Evolutionary conservation across 92 coral and sea anemone genomes (phyloP).

Genomic region (Palythoa heliodiscus): DNA sequence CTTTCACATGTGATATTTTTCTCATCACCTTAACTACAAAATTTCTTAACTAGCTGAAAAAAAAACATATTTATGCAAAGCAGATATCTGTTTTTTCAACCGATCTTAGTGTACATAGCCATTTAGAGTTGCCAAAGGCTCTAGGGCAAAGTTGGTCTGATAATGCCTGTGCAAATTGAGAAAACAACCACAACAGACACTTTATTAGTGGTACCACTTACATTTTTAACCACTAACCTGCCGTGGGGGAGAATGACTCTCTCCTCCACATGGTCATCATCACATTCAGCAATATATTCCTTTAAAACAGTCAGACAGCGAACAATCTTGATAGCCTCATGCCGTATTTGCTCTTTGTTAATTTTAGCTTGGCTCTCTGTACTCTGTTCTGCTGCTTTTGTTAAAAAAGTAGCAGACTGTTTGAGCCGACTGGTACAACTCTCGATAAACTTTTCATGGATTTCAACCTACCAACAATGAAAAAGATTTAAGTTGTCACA

Average conservation of each 20-base stretch:
- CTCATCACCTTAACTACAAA: no score
- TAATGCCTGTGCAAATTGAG: no score
- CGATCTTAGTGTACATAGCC: no score
- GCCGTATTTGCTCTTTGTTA: constrained; percentile 53
- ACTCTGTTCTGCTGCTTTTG: constrained; percentile 61
- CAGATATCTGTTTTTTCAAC: no score
- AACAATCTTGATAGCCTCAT: constrained; percentile 88
- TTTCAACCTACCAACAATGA: constrained; percentile 72
- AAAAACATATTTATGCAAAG: no score
- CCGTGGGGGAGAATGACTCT: constrained; percentile 95
- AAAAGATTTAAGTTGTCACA: no score
- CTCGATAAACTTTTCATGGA: constrained; percentile 93
- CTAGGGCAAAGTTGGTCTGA: no score
- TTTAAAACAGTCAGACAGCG: constrained; percentile 92
- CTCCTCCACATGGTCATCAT: constrained; percentile 97
- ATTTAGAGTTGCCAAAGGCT: no score
- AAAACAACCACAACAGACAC: no score
- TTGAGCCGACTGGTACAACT: constrained; percentile 86
- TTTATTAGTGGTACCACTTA: no score
- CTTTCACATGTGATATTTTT: no score
- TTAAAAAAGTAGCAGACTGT: constrained; percentile 79
- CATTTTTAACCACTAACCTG: constrained; percentile 57
- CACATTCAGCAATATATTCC: constrained; percentile 96
- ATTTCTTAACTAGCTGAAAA: no score
- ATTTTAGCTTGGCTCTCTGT: constrained; percentile 59